A percentile compares a stretch with the other conserved stretches of the same genome.
Conservation (phyloP, 2,888 invertebrate species). For the Odontocolon sp. region DNA sequence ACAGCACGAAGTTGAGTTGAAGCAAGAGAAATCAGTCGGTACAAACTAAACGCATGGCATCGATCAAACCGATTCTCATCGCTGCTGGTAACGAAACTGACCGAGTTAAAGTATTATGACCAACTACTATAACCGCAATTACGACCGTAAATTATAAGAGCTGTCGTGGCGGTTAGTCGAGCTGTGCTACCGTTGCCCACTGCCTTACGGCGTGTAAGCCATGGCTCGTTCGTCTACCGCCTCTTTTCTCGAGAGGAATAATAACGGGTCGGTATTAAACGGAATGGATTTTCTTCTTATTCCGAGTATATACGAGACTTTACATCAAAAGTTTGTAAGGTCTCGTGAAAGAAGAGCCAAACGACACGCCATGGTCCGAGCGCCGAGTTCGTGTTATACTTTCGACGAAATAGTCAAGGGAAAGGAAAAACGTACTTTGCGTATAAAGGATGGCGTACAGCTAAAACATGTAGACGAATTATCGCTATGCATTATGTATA, state of each 20-base stretch:
- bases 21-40: no score
- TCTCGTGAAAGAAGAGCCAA: conserved; percentile 51
- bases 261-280: conserved; percentile 20
- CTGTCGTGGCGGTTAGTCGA: conserved; percentile 22
- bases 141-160: conserved; percentile 53
- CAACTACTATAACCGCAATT: conserved; percentile 54
- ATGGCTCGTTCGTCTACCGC: no score
- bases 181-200: no score
- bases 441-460: conserved; percentile 17
- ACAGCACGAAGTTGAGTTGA: no score
- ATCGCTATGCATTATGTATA: conserved; percentile 41
- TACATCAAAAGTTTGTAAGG: conserved; percentile 49
- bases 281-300: conserved; percentile 28
- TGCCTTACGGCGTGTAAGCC: no score
- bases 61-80: conserved; percentile 55
- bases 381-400: not conserved
- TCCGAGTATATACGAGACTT: conserved; percentile 29
- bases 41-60: conserved; percentile 30
- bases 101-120: conserved; percentile 51
- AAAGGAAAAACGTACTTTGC: conserved; percentile 1
- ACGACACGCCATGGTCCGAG: conserved; percentile 46
- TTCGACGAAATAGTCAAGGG: not conserved
- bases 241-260: conserved; percentile 35
- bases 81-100: conserved; percentile 37
- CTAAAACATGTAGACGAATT: conserved; percentile 4